Conservation (phyloP, 2,797 vertebrate genomes). For the Enteromius trimaculatus region DNA sequence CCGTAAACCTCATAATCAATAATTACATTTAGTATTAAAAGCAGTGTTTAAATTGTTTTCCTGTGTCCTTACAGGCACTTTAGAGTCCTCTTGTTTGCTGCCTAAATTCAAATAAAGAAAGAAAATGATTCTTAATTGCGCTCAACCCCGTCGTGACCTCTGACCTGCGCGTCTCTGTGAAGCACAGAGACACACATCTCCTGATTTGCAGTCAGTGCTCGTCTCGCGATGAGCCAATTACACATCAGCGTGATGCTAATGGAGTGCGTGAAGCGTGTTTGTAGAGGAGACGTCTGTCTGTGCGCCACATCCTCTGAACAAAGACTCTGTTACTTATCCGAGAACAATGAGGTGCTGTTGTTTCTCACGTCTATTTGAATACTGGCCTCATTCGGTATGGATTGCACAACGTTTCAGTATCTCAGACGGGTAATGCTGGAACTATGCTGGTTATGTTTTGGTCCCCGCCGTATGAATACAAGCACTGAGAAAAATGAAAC, state of each 20-base stretch:
- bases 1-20: background rate
- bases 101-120: background rate
- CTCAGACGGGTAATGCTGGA: background rate
- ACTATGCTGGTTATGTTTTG: background rate
- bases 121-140: background rate
- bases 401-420: slow-evolving; percentile 14
- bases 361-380: slow-evolving; percentile 3
- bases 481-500: background rate
- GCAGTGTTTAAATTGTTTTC: background rate
- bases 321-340: slow-evolving; percentile 17
- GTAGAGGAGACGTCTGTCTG: background rate
- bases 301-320: slow-evolving; percentile 36
- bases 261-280: background rate
- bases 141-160: background rate
- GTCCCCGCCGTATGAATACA: background rate
- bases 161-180: background rate
- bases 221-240: background rate
- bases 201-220: background rate
- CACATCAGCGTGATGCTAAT: slow-evolving; percentile 7
- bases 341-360: slow-evolving; percentile 44
- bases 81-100: background rate
- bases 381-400: background rate
- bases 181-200: background rate
- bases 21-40: background rate
- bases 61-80: background rate